Evolutionary conservation across 2,888 invertebrate genomes (phyloP), one percentile per base, ranked within the genome.

Genomic region (Microctonus brassicae): DNA sequence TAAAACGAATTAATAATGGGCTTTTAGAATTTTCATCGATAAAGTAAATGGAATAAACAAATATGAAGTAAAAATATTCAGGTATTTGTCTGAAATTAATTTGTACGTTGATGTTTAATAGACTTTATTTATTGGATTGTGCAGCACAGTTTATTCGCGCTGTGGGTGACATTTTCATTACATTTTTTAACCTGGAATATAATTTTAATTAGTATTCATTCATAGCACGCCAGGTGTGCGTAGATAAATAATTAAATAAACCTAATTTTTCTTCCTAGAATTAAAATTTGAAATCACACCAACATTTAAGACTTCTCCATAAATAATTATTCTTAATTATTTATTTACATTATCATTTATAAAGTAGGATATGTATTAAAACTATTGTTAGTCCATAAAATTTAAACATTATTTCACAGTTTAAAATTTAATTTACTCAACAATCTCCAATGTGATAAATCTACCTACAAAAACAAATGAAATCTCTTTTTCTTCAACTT

Each of bases 391-490:
- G n/a, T n/a, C 7, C 3, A 5, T 5, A 29, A 29, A 5, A 29
- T 29, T 5, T 29, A 29, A 29, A 29, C 7, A 29, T 26, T 66
- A 62, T 62, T 61, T 61, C 53, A 26, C 53, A 29, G 17, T 66
- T 65, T 4, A 62, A 66, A 64, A 71, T 39, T 57, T 55, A 71
- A 71, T 71, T 71, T 61, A 42, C 62, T 52, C 66, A 17, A 66
- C 62, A 65, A 70, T 67, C 42, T 67, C 47, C 22, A 13, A 47
- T 53, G 61, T 71, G 66, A 62, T 62, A 42, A 29, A 36, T 52
- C 61, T 26, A 34, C 55, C 58, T 29, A 26, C 36, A 53, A 67
- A 71, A 55, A 36, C 66, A 52, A 42, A 62, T 53, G 42, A 34
- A 47, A 24, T 52, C 9, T 17, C 39, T 42, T 17, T 22, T 58